Percentiles rank a stretch among this genome's conserved stretches.
phyloP scores from a whole-genome alignment of 2,113 vertebrate species.

The Indri indri region DNA sequence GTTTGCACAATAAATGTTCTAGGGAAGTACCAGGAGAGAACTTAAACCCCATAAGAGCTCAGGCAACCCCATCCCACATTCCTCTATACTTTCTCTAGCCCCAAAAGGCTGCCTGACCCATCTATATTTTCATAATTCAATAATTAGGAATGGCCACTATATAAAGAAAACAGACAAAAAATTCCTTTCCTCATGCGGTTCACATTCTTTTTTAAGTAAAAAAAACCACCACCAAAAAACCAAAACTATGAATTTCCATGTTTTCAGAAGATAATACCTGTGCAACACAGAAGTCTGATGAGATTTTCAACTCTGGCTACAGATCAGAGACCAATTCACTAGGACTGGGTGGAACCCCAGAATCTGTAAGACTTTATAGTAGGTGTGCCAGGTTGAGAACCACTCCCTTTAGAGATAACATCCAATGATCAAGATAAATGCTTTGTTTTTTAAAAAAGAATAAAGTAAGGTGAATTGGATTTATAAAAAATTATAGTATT shows the following conservation, averaged over 20 bases:
- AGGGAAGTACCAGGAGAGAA: background rate
- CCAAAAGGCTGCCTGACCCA: background rate
- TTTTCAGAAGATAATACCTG: background rate
- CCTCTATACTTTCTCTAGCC: background rate
- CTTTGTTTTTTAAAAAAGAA: background rate
- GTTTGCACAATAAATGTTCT: background rate
- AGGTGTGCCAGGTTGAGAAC: background rate
- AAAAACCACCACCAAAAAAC: background rate
- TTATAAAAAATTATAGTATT: background rate
- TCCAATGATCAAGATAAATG: background rate
- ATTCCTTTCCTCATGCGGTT: background rate
- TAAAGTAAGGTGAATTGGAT: background rate
- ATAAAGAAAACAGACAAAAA: background rate
- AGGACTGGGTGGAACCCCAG: background rate
- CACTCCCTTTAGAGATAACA: background rate
- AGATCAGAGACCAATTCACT: background rate
- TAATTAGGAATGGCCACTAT: background rate
- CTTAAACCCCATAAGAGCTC: background rate
- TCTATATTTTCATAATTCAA: background rate
- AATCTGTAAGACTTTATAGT: background rate
- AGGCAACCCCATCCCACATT: background rate
- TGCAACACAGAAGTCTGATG: background rate
- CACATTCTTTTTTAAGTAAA: background rate
- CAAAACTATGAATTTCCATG: background rate
- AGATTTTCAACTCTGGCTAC: background rate